phyloP scores from a whole-genome alignment of 2,797 vertebrate species.

The Macropus fuliginosus region DNA sequence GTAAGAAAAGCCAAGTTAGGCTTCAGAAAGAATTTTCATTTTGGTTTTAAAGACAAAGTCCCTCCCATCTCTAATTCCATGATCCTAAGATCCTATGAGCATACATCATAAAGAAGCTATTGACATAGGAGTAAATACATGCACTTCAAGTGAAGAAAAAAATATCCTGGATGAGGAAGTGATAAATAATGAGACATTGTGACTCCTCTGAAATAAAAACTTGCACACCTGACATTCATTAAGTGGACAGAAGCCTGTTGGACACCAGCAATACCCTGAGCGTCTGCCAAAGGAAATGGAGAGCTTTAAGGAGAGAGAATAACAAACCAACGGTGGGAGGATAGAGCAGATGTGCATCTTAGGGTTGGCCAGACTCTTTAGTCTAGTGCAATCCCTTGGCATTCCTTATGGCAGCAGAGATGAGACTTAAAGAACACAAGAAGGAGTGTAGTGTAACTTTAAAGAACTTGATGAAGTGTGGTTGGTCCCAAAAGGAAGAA shows the following conservation, averaged over 20 bases:
- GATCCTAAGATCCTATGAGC: neutral
- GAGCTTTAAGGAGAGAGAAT: slow-evolving; percentile 54
- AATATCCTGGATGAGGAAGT: slow-evolving; percentile 67
- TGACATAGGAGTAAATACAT: neutral
- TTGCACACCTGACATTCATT: slow-evolving; percentile 74
- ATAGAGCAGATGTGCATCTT: slow-evolving; percentile 63
- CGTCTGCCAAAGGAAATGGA: slow-evolving; percentile 69
- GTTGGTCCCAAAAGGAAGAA: neutral
- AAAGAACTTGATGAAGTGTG: slow-evolving; percentile 12
- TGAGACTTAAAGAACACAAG: slow-evolving; percentile 36
- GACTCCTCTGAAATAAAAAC: slow-evolving; percentile 15
- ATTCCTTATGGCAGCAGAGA: slow-evolving; percentile 27
- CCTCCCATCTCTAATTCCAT: neutral
- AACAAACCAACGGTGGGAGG: slow-evolving; percentile 55
- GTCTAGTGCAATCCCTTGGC: slow-evolving; percentile 26
- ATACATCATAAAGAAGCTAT: slow-evolving; percentile 55
- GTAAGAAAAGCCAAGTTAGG: slow-evolving; percentile 50
- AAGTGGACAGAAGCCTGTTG: slow-evolving; percentile 68
- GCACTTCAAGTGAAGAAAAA: slow-evolving; percentile 20
- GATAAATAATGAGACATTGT: slow-evolving; percentile 69
- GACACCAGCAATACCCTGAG: slow-evolving; percentile 59
- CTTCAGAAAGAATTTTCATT: slow-evolving; percentile 22
- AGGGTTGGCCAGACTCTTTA: slow-evolving; percentile 23
- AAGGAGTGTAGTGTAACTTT: slow-evolving; percentile 35
- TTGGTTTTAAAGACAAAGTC: slow-evolving; percentile 27